A percentile compares a stretch with the other conserved stretches of the same genome.
These are phyloP conservation scores for Poecilia velifera DNA, from an alignment of 2,797 vertebrate genomes.

Conservation along the genomic window DNA sequence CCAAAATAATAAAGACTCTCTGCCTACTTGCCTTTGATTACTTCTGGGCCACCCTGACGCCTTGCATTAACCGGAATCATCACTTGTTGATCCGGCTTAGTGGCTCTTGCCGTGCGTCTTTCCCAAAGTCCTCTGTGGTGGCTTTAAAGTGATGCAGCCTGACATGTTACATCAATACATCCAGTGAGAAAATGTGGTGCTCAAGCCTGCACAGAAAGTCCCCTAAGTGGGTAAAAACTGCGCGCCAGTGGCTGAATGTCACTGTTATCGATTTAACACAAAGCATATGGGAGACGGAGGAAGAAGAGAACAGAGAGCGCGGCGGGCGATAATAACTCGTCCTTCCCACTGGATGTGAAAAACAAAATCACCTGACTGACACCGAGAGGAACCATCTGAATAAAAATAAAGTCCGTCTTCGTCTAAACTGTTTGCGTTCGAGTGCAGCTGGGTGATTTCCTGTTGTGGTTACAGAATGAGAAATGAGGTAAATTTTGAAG, in stretches of 20 bases:
- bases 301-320: neutral
- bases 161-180: slow-evolving; percentile 47
- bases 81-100: slow-evolving; percentile 56
- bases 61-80: slow-evolving; percentile 27
- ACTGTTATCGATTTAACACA: slow-evolving; percentile 38
- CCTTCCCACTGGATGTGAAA: slow-evolving; percentile 11
- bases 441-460: slow-evolving; percentile 14
- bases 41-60: slow-evolving; percentile 23
- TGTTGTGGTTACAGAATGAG: neutral
- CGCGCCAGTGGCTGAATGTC: slow-evolving; percentile 29
- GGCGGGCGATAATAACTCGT: slow-evolving; percentile 15
- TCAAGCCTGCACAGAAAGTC: slow-evolving; percentile 23
- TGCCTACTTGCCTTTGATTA: slow-evolving; percentile 12
- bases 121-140: neutral
- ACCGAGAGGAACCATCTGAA: slow-evolving; percentile 17
- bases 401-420: slow-evolving; percentile 24
- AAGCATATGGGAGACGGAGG: slow-evolving; percentile 28
- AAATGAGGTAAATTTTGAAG: neutral
- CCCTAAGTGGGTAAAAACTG: slow-evolving; percentile 46
- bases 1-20: slow-evolving; percentile 19
- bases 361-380: slow-evolving; percentile 4
- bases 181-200: slow-evolving; percentile 20
- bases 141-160: slow-evolving; percentile 55
- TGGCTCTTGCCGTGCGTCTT: slow-evolving; percentile 27
- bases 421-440: slow-evolving; percentile 2